Conservation (phyloP, 2,888 invertebrate species). For the Brachynemurus nebulosus region DNA sequence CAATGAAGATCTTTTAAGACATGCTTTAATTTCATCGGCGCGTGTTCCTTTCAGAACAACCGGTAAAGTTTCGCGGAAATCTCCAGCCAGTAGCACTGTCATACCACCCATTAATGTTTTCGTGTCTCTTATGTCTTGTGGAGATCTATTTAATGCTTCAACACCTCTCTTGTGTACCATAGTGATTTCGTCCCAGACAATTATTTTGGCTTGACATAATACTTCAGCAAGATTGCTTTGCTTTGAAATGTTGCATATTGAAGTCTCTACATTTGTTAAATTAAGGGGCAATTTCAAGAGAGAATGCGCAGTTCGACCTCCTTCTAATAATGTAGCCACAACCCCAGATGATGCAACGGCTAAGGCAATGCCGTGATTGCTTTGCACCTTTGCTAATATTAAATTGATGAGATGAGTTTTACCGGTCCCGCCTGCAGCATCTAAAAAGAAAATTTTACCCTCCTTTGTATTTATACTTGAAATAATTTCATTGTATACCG, state of each 20-base stretch:
- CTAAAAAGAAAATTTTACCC: slow-evolving; percentile 19
- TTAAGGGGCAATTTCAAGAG: no score
- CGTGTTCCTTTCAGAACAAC: slow-evolving; percentile 14
- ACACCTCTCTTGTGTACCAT: slow-evolving; percentile 18
- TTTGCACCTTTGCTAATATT: slow-evolving; percentile 18
- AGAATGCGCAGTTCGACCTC: no score
- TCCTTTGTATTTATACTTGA: slow-evolving; percentile 8
- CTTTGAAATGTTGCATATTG: slow-evolving; percentile 14
- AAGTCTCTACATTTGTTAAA: slow-evolving; percentile 7
- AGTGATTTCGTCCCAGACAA: slow-evolving; percentile 22
- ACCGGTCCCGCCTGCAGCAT: slow-evolving; percentile 23
- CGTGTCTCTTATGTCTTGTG: slow-evolving; percentile 9
- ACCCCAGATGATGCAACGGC: no score
- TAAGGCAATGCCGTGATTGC: slow-evolving; percentile 19
- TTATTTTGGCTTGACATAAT: slow-evolving; percentile 10
- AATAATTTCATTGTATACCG: slow-evolving; percentile 9
- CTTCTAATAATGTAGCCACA: no score
- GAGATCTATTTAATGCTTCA: slow-evolving; percentile 19
- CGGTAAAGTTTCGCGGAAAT: slow-evolving; percentile 19
- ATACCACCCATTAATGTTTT: slow-evolving; percentile 16
- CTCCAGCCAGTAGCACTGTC: slow-evolving; percentile 19
- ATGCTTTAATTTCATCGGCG: slow-evolving; percentile 20
- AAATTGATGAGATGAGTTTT: slow-evolving; percentile 22
- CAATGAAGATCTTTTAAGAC: slow-evolving; percentile 18
- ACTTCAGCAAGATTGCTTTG: slow-evolving; percentile 11